Base-by-base conservation (phyloP, 2,888 invertebrate genomes). In the Eulithis prunata region DNA sequence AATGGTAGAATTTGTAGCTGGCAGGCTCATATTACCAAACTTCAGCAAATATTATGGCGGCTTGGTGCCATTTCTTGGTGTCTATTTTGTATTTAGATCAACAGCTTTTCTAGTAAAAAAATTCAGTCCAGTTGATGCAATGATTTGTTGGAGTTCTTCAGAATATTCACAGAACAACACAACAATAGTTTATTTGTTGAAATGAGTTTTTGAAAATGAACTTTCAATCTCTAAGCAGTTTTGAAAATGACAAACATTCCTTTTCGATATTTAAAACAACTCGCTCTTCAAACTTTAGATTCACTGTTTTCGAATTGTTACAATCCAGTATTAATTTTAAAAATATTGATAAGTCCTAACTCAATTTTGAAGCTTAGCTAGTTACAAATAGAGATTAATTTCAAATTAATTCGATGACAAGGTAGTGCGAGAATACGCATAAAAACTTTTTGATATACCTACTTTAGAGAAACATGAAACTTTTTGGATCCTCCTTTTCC, bases 391-490 rank as follows among this genome's bases (percentile, higher is more conserved):
- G 49, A 49, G 21, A 49, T 13, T 28, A 51, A n/a, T 10, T 51
- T 41, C n/a, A 28, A 56, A 3, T 21, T n/a, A 52, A 12, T 43
- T 28, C 11, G 12, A 14, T 43, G 28, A 28, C 21, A 10, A 12
- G 8, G 5, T 28, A 32, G 7, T 14, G 14, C 7, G 6, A 7
- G 11, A 28, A 3, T 46, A 12, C 2, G 52, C 21, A 57, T 41
- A 47, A 36, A 54, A 61, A 66, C 61, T 64, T 64, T 64, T 64
- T 64, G 43, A 46, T 45, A 32, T 14, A 46, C 36, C 32, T 14
- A 36, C 55, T 36, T 49, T 36, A 21, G 14, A 36, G 56, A 12
- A 59, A 53, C 38, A 41, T 54, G 57, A 61, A 47, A 56, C 59
- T 56, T 56, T 54, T 46, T 60, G 7, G 60, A 14, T 12, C 14